phyloP scores from a whole-genome alignment of 2,113 vertebrate genomes.

The Zosterops pallidus region DNA sequence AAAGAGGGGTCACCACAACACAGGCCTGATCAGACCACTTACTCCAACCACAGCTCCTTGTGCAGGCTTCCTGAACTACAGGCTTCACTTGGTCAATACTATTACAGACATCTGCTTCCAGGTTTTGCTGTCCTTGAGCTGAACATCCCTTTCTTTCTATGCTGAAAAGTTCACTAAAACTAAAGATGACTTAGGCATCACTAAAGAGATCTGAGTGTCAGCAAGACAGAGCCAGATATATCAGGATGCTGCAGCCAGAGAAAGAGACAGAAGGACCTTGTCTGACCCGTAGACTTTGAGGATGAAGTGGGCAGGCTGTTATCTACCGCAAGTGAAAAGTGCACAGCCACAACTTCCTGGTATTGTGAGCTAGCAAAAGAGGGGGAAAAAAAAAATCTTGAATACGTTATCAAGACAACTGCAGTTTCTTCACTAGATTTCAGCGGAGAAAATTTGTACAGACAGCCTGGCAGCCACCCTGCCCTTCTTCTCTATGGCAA shows the following conservation, averaged over 20 bases:
- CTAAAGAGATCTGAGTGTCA: background rate
- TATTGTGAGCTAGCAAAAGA: background rate
- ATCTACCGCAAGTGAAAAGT: background rate
- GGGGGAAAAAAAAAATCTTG: background rate
- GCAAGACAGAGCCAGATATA: background rate
- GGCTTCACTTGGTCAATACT: background rate
- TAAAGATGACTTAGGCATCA: background rate
- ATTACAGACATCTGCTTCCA: background rate
- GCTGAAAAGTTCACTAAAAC: background rate
- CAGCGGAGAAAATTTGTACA: conserved; percentile 40
- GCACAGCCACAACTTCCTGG: background rate
- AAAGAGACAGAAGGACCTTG: background rate
- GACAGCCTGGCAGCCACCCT: background rate
- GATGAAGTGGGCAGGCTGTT: background rate
- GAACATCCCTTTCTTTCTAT: background rate
- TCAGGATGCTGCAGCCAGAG: background rate
- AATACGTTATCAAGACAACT: background rate
- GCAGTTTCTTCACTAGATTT: conserved; percentile 11
- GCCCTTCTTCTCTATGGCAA: conserved; percentile 29
- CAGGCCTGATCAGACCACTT: background rate
- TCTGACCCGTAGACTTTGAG: background rate
- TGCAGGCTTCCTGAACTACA: background rate
- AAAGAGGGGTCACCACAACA: background rate
- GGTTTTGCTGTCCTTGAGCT: background rate
- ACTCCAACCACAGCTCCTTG: background rate